Evolutionary conservation across 2,888 invertebrate species (phyloP), one percentile per base, ranked within the genome.

Genomic region (Cenopis cana): DNA sequence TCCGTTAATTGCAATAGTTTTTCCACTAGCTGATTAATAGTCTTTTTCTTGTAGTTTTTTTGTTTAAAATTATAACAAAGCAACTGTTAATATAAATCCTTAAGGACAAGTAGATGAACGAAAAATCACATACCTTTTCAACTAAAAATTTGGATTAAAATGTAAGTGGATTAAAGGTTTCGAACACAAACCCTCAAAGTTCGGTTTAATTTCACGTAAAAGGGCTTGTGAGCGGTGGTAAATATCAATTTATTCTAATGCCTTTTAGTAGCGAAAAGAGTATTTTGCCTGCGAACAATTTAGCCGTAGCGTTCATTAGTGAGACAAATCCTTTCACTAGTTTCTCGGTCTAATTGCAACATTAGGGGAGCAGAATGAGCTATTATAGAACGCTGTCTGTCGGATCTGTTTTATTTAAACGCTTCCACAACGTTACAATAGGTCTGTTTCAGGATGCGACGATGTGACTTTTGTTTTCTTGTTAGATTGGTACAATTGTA

Each of bases 251-350:
- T 77, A 82, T 81, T 81, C 81, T 75, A 74, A 80, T 83, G 81
- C 82, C 85, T 84, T 79, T 77, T 80, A 77, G 74, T 76, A 76
- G 78, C 79, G 81, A 81, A 85, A 79, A 82, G 82, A 83, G 78
- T 79, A 68, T 73, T 69, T 69, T 73, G 46, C 76, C 75, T 71
- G 78, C 71, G 79, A 74, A 79, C 80, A 84, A 86, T 89, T 81
- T 88, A 86, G 83, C 85, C 83, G 86, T 83, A 76, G 77, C 84
- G 82, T 89, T 90, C 89, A 89, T 91, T 90, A 90, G 83, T 77
- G 83, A 81, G 87, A 90, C 88, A 89, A 91, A 91, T 90, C 89
- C 85, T 87, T 88, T 86, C 84, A 82, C 82, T 83, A 82, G 82
- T 86, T 86, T 85, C 82, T 84, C 81, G 79, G 83, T 85, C 85